Conservation (phyloP, 2,888 invertebrate genomes). For the Lasioglossum pauxillum region DNA sequence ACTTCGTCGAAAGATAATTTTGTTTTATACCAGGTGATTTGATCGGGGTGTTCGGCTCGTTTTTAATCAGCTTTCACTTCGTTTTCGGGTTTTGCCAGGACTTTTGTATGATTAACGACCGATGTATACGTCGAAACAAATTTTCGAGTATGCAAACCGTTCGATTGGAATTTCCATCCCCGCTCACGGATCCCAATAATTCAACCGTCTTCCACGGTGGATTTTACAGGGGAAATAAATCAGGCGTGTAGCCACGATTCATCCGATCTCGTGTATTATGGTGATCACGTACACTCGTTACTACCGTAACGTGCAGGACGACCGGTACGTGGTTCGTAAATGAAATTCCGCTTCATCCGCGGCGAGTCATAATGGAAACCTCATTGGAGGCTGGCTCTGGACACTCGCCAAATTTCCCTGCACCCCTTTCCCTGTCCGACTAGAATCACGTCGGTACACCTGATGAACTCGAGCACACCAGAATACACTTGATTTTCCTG, state of each 20-base stretch:
- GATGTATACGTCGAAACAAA: neutral
- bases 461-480: neutral
- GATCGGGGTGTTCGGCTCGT: neutral
- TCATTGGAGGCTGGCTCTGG: constrained; percentile 42
- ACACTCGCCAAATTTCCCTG: constrained; percentile 44
- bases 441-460: neutral
- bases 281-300: constrained; percentile 58
- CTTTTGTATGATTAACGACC: neutral
- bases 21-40: neutral
- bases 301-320: constrained; percentile 58
- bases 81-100: neutral
- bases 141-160: neutral
- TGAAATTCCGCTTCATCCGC: constrained; percentile 51
- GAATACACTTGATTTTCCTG: constrained; percentile 5
- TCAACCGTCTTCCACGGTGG: constrained; percentile 3
- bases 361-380: constrained; percentile 48
- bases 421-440: neutral
- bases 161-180: neutral
- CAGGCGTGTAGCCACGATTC: constrained; percentile 36
- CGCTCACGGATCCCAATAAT: constrained; percentile 4
- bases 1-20: neutral
- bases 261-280: constrained; percentile 44
- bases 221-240: constrained; percentile 40
- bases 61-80: neutral
- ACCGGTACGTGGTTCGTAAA: constrained; percentile 56